phyloP scores from a whole-genome alignment of 1,140 invertebrate species.

The Caenorhabditis tropicalis region DNA sequence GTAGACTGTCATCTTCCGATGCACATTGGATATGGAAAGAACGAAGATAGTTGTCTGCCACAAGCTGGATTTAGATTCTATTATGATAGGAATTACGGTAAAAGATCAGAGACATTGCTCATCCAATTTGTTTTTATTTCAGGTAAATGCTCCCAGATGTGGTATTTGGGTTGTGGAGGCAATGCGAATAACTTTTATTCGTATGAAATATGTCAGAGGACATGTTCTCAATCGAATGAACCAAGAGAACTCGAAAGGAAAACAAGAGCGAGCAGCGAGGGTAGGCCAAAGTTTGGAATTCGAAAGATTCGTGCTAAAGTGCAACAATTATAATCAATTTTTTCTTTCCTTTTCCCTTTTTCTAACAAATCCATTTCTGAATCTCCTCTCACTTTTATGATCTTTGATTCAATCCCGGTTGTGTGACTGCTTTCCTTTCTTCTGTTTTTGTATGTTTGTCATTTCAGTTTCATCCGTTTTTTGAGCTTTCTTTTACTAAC shows the following conservation, averaged over 20 bases:
- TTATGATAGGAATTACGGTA: conserved; percentile 64
- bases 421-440: neutral
- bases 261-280: conserved; percentile 43
- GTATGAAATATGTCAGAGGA: conserved; percentile 57
- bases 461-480: conserved; percentile 30
- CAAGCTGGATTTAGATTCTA: conserved; percentile 64
- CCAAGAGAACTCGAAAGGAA: conserved; percentile 25
- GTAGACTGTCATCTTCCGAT: conserved; percentile 62
- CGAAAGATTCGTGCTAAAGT: neutral
- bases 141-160: conserved; percentile 64
- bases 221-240: conserved; percentile 50
- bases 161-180: conserved; percentile 67
- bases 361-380: neutral
- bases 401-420: conserved; percentile 30
- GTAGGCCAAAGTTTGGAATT: conserved; percentile 48
- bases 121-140: neutral
- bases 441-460: conserved; percentile 27
- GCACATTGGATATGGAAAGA: conserved; percentile 62
- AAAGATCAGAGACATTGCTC: neutral
- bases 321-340: neutral
- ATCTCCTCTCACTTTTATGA: neutral
- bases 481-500: conserved; percentile 19
- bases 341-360: neutral
- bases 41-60: conserved; percentile 60
- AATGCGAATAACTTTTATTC: conserved; percentile 64